Conservation (phyloP, 2,888 invertebrate species). For the Synergus itoensis region DNA sequence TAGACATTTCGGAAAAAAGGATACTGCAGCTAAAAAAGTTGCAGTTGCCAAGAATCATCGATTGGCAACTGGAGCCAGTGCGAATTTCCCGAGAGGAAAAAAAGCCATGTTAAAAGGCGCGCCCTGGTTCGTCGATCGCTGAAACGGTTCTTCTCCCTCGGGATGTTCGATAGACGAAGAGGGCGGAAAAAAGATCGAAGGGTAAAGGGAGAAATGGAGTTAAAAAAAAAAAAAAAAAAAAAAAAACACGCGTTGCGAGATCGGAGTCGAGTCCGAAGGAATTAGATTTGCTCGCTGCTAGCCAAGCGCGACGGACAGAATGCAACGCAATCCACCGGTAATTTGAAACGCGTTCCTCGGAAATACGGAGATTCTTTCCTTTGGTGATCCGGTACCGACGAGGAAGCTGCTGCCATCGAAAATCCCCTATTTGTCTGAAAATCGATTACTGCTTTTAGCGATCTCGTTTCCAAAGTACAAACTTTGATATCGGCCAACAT, state of each 20-base stretch:
- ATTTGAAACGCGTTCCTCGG: slow-evolving; percentile 73
- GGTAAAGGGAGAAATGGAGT: slow-evolving; percentile 25
- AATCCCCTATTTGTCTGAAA: slow-evolving; percentile 34
- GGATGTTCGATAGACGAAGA: slow-evolving; percentile 33
- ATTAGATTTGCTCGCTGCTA: slow-evolving; percentile 73
- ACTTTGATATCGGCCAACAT: neutral
- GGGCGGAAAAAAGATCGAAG: slow-evolving; percentile 24
- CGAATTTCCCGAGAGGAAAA: slow-evolving; percentile 42
- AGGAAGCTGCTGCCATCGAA: slow-evolving; percentile 29
- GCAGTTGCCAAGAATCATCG: slow-evolving; percentile 39
- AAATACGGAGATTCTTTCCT: slow-evolving; percentile 71
- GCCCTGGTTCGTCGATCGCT: slow-evolving; percentile 39
- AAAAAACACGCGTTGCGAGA: slow-evolving; percentile 44
- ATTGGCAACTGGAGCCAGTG: slow-evolving; percentile 41
- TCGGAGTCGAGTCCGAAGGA: slow-evolving; percentile 60
- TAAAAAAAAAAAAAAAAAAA: slow-evolving; percentile 24
- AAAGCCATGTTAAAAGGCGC: slow-evolving; percentile 38
- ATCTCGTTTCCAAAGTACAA: neutral
- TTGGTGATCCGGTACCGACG: slow-evolving; percentile 55
- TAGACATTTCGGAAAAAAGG: slow-evolving; percentile 10
- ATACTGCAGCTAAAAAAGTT: slow-evolving; percentile 21
- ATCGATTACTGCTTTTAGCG: slow-evolving; percentile 21
- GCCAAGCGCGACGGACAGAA: slow-evolving; percentile 74
- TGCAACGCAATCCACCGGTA: slow-evolving; percentile 73
- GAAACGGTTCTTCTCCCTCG: slow-evolving; percentile 38